Conservation (phyloP, 1,140 invertebrate genomes). For the Wasmannia auropunctata region DNA sequence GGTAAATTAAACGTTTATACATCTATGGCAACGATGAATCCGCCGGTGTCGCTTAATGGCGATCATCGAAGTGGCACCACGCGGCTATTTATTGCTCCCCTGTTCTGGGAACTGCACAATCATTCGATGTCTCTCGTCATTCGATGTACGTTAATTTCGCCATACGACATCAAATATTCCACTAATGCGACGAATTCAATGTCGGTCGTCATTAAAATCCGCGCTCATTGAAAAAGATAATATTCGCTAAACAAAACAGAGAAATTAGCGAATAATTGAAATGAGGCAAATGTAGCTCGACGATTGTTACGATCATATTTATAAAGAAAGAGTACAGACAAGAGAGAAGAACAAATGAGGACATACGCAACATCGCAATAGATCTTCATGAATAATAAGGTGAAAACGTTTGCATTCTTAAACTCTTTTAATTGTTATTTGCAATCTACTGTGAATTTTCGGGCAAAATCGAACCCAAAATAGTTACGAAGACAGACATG, state of each 20-base stretch:
- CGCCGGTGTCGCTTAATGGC: neutral
- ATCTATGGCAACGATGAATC: neutral
- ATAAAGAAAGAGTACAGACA: neutral
- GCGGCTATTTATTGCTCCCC: conserved; percentile 3
- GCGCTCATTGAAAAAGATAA: neutral
- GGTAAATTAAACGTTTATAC: conserved; percentile 30
- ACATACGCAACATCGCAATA: neutral
- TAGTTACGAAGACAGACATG: neutral
- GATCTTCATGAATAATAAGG: neutral
- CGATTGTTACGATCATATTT: neutral
- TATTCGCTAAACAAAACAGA: neutral
- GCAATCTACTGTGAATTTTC: neutral
- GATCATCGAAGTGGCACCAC: neutral
- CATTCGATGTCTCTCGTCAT: neutral
- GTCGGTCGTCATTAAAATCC: neutral
- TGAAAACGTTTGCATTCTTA: neutral
- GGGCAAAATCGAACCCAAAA: neutral
- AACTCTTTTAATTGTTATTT: neutral
- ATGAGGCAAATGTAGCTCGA: neutral
- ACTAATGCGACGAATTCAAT: neutral
- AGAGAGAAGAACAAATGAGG: neutral
- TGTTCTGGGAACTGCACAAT: neutral
- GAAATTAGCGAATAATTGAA: conserved; percentile 27
- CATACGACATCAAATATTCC: conserved; percentile 26
- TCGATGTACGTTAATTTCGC: neutral